Percentiles rank a stretch among this genome's conserved stretches.
phyloP scores from a whole-genome alignment of 2,797 vertebrate genomes.

The Ceyx erithaca region DNA sequence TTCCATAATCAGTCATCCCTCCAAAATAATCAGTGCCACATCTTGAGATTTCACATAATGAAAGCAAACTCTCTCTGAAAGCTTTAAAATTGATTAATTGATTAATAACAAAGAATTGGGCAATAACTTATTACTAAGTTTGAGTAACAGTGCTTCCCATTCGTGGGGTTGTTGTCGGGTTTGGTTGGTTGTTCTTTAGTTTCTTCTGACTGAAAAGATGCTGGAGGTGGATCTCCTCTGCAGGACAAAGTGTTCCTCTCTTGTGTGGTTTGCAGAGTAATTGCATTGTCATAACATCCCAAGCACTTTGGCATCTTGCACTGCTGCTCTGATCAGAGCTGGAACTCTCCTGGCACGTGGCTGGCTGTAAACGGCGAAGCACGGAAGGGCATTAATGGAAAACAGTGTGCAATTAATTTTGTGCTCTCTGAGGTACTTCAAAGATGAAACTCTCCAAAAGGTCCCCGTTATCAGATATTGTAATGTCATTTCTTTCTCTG shows the following conservation, averaged over 20 bases:
- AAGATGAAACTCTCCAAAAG: conserved; percentile 35
- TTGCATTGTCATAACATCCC: conserved; percentile 7
- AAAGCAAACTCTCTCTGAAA: background rate
- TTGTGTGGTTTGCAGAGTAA: background rate
- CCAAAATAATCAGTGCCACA: background rate
- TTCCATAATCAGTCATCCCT: background rate
- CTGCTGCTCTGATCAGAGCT: conserved; percentile 55
- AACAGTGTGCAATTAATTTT: conserved; percentile 61
- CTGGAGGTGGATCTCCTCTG: background rate
- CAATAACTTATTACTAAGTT: background rate
- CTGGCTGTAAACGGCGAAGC: conserved; percentile 25
- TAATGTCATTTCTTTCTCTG: conserved; percentile 78
- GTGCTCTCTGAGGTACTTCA: conserved; percentile 63
- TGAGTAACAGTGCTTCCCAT: background rate
- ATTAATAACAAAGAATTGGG: background rate
- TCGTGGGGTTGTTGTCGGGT: background rate
- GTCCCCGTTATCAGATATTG: conserved; percentile 57
- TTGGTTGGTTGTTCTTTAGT: background rate
- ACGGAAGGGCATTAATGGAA: conserved; percentile 65
- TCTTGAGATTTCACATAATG: background rate
- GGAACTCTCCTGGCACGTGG: conserved; percentile 32
- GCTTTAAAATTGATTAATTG: background rate
- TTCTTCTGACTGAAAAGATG: background rate
- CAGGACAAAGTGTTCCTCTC: background rate
- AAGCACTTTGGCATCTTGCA: conserved; percentile 68